Conservation (phyloP, 2,888 invertebrate species). For the Ashinkailepas kermadecensis region DNA sequence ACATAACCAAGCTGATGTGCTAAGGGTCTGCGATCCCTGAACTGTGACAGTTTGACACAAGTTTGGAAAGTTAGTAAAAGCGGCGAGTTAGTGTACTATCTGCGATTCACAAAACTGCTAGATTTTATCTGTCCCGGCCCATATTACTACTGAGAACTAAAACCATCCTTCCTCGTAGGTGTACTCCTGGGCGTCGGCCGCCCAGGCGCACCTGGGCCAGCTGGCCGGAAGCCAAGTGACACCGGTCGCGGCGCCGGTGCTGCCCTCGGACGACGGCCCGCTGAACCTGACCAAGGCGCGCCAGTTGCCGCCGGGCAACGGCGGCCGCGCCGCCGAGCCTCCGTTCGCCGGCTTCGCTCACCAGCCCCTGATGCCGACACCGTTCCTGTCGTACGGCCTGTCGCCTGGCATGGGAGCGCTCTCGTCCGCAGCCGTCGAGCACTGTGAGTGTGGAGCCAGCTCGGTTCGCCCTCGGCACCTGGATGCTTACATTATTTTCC, state of each 20-base stretch:
- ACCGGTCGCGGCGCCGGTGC: background rate
- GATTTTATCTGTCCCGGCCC: no score
- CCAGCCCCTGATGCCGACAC: background rate
- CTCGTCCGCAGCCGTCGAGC: background rate
- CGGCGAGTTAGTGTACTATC: no score
- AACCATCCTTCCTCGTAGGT: background rate
- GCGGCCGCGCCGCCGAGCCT: background rate
- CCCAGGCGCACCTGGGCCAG: background rate
- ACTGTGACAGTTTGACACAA: no score
- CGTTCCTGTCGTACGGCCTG: slow-evolving; percentile 3
- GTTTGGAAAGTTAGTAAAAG: no score
- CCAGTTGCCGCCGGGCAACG: background rate
- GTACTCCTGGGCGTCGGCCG: background rate
- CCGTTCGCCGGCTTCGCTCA: background rate
- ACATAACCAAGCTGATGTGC: no score
- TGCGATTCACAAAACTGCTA: no score
- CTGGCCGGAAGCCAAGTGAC: background rate
- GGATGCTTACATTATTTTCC: no score
- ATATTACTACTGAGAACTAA: no score
- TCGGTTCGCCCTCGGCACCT: no score
- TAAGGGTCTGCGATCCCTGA: no score
- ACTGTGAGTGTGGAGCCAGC: background rate
- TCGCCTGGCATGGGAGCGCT: background rate
- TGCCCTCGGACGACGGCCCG: slow-evolving; percentile 31
- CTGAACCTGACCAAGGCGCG: slow-evolving; percentile 34